Conservation (phyloP, 92 coral and sea anemone species). For the Isaurus tuberculatus region DNA sequence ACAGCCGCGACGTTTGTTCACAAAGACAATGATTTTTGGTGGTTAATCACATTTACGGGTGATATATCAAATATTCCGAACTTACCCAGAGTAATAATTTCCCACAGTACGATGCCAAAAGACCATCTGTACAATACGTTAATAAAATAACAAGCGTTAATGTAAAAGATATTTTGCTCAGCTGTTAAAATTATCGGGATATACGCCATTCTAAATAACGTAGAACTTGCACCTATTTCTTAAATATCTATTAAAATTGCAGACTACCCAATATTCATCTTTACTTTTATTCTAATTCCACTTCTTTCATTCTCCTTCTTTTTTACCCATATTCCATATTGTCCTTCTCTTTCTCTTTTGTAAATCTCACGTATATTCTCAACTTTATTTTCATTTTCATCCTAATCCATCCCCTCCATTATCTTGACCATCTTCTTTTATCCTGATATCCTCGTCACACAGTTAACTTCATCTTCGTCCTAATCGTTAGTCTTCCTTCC, state of each 20-base stretch:
- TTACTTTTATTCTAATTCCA: no score
- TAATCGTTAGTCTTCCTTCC: no score
- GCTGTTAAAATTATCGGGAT: no score
- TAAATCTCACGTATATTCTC: no score
- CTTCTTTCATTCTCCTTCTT: background rate
- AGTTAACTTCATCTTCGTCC: background rate
- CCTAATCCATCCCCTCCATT: background rate
- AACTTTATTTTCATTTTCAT: background rate
- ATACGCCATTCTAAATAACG: background rate
- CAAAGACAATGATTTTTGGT: background rate
- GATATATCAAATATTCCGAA: background rate
- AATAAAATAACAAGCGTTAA: background rate
- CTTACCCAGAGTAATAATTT: conserved; percentile 85
- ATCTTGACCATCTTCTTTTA: background rate
- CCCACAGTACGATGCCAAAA: conserved; percentile 85
- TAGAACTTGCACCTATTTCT: background rate
- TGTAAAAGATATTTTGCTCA: no score
- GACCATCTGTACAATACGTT: conserved; percentile 69
- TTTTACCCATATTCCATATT: background rate
- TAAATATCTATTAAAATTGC: background rate
- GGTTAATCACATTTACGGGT: background rate
- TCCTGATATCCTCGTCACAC: no score
- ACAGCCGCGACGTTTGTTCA: no score
- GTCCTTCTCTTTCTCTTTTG: background rate
- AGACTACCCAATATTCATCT: no score